Evolutionary conservation across 2,888 invertebrate species (phyloP).

Genomic region (Coenonympha glycerion): DNA sequence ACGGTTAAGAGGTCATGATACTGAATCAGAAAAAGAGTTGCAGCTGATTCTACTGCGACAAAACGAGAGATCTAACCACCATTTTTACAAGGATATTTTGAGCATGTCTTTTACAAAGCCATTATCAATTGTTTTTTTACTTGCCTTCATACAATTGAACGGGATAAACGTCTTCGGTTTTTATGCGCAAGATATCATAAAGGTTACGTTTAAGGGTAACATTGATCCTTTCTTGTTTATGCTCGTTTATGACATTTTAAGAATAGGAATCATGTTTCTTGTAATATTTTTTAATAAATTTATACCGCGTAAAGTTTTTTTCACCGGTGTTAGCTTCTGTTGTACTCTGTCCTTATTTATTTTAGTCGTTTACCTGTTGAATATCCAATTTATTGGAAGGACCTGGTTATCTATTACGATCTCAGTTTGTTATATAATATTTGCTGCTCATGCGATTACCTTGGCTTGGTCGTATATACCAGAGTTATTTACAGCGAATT

Average conservation of each 20-base stretch:
- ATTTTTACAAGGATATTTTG: slow-evolving; percentile 31
- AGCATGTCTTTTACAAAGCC: slow-evolving; percentile 36
- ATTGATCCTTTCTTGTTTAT: slow-evolving; percentile 42
- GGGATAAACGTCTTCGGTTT: slow-evolving; percentile 45
- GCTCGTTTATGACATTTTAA: slow-evolving; percentile 41
- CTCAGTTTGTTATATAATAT: slow-evolving; percentile 37
- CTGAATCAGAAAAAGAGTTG: slow-evolving; percentile 39
- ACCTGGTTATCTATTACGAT: slow-evolving; percentile 38
- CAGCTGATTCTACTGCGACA: slow-evolving; percentile 35
- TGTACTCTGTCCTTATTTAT: slow-evolving; percentile 32
- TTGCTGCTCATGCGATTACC: slow-evolving; percentile 36
- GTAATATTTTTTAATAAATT: slow-evolving; percentile 38
- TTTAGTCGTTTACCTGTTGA: slow-evolving; percentile 28
- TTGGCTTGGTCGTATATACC: slow-evolving; percentile 46
- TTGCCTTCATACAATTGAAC: slow-evolving; percentile 42
- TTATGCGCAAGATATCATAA: slow-evolving; percentile 43
- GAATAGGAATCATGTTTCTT: slow-evolving; percentile 29
- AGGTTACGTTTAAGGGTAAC: slow-evolving; percentile 39
- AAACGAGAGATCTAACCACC: slow-evolving; percentile 28
- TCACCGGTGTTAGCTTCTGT: slow-evolving; percentile 33
- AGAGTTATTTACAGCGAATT: slow-evolving; percentile 45
- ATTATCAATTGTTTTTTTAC: slow-evolving; percentile 37
- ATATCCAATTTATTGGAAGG: slow-evolving; percentile 31
- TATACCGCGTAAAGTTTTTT: slow-evolving; percentile 38
- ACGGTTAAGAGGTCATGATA: slow-evolving; percentile 41